These are phyloP conservation scores for Tetramorium bicarinatum DNA, from an alignment of 2,888 invertebrate genomes.

Conservation along the genomic window DNA sequence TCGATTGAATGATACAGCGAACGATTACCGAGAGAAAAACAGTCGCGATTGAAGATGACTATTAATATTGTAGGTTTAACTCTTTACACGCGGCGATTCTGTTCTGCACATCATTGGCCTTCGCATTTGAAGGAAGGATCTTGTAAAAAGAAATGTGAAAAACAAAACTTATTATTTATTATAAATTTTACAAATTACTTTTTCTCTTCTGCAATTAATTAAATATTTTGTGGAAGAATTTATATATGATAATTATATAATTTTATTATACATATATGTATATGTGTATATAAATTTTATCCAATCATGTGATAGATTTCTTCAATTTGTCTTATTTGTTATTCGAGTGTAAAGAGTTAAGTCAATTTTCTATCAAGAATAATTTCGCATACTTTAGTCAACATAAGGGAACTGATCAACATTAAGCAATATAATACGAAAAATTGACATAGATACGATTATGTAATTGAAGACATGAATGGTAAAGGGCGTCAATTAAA, in stretches of 20 bases:
- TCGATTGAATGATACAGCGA: conserved; percentile 51
- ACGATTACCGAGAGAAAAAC: conserved; percentile 26
- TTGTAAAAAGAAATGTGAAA: not conserved
- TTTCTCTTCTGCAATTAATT: conserved; percentile 19
- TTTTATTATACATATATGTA: not conserved
- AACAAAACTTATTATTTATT: not conserved
- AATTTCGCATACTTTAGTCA: conserved; percentile 28
- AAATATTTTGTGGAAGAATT: not conserved
- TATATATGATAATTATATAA: not conserved
- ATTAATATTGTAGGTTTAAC: conserved; percentile 35
- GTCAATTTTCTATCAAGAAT: conserved; percentile 11
- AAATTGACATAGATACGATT: conserved; percentile 40
- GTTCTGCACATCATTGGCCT: not conserved
- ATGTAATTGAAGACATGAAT: conserved; percentile 39
- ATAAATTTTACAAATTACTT: not conserved
- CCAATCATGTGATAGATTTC: not conserved
- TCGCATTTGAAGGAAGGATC: not conserved
- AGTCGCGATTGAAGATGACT: not conserved
- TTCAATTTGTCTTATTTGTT: not conserved
- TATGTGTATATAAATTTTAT: conserved; percentile 14
- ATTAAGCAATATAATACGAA: conserved; percentile 42
- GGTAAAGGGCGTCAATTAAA: conserved; percentile 54
- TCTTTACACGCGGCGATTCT: conserved; percentile 37
- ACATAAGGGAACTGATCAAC: conserved; percentile 18
- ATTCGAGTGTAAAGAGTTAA: conserved; percentile 25